Evolutionary conservation across 1,140 invertebrate genomes (phyloP).

Genomic region (Phthorimaea operculella): DNA sequence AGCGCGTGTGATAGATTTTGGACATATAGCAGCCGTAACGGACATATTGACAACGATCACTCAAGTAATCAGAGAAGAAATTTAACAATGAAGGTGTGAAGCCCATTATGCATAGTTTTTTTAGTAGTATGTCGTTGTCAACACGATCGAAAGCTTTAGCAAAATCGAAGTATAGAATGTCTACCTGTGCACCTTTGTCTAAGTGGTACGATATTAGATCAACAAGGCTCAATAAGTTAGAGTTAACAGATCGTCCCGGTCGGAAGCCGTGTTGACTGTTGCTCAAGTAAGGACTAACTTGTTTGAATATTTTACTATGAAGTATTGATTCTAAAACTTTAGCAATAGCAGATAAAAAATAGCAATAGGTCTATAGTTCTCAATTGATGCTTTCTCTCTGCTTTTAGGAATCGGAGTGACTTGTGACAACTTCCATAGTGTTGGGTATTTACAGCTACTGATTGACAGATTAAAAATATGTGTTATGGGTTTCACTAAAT

Average conservation of each 20-base stretch:
- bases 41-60: background rate
- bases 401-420: constrained; percentile 7
- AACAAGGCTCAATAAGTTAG: background rate
- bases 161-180: background rate
- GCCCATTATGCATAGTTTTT: background rate
- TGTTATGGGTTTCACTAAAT: background rate
- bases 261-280: background rate
- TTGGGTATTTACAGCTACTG: background rate
- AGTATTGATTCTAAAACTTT: background rate
- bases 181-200: background rate
- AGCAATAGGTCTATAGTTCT: constrained; percentile 4
- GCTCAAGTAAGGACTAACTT: background rate
- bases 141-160: background rate
- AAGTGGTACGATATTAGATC: background rate
- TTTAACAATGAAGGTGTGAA: background rate
- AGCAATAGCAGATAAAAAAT: background rate
- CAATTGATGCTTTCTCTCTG: background rate
- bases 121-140: background rate
- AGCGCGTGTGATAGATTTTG: background rate
- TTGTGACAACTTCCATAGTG: constrained; percentile 3
- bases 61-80: background rate
- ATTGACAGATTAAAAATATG: constrained; percentile 6
- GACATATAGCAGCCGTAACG: background rate
- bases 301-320: background rate
- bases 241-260: background rate